Evolutionary conservation across 2,888 invertebrate species (phyloP).

Genomic region (Caenorhabditis virilis): DNA sequence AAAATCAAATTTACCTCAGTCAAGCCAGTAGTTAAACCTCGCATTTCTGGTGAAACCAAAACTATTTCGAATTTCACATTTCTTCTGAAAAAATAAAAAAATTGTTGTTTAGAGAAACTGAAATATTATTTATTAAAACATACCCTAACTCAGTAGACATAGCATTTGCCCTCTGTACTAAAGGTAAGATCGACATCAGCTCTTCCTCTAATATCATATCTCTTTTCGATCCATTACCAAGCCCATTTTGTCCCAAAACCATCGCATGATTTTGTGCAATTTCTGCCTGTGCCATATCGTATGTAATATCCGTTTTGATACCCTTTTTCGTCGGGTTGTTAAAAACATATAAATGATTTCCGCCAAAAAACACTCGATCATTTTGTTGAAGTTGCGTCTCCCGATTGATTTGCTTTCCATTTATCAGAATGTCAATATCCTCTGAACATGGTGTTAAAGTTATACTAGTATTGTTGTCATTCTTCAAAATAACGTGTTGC

Average conservation of each 20-base stretch:
- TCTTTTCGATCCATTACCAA: not conserved
- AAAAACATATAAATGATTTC: conserved; percentile 73
- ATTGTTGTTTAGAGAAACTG: too few relatives aligned
- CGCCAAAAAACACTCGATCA: conserved; percentile 72
- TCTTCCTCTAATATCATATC: conserved; percentile 72
- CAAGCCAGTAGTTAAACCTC: conserved; percentile 70
- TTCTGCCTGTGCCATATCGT: conserved; percentile 73
- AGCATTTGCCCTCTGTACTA: conserved; percentile 73
- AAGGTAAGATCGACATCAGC: conserved; percentile 72
- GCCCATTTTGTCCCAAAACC: conserved; percentile 27
- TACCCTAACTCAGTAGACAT: conserved; percentile 73
- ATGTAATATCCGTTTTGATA: conserved; percentile 70
- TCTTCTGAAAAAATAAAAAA: conserved; percentile 66
- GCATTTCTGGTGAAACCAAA: conserved; percentile 72
- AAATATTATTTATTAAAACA: not conserved
- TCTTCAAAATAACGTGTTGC: conserved; percentile 71
- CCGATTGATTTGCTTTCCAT: conserved; percentile 71
- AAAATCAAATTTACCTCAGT: too few relatives aligned
- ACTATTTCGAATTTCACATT: conserved; percentile 73
- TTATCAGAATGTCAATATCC: conserved; percentile 70
- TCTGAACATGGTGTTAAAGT: conserved; percentile 63
- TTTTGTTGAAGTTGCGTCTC: conserved; percentile 72
- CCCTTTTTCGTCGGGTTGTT: conserved; percentile 70
- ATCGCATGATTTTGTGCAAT: conserved; percentile 71
- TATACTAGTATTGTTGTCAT: conserved; percentile 63